Conservation (phyloP, 1,140 invertebrate species). For the Psilanteris sp. region DNA sequence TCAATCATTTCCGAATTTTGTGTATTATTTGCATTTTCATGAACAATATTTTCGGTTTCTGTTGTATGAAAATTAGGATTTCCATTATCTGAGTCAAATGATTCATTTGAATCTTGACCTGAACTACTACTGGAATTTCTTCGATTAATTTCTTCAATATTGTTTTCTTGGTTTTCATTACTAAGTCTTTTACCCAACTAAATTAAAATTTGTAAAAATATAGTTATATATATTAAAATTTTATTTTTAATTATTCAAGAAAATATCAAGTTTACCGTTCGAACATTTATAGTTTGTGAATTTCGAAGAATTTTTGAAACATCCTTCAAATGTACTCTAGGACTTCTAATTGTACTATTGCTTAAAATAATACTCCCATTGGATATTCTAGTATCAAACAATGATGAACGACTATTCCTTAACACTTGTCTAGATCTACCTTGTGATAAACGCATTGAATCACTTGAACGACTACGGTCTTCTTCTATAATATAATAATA, state of each 20-base stretch:
- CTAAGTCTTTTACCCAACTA: slow-evolving; percentile 21
- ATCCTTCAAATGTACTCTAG: slow-evolving; percentile 71
- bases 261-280: slow-evolving; percentile 57
- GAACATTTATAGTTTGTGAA: slow-evolving; percentile 71
- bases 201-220: no score
- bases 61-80: background rate
- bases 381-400: slow-evolving; percentile 44
- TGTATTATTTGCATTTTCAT: background rate
- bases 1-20: background rate
- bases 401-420: slow-evolving; percentile 42
- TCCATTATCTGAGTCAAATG: slow-evolving; percentile 30
- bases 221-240: no score
- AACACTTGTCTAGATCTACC: slow-evolving; percentile 57
- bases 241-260: no score
- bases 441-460: slow-evolving; percentile 55
- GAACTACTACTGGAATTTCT: slow-evolving; percentile 40
- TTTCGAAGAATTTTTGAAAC: slow-evolving; percentile 72
- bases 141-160: background rate
- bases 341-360: slow-evolving; percentile 59
- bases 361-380: slow-evolving; percentile 25
- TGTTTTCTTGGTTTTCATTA: slow-evolving; percentile 25
- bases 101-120: slow-evolving; percentile 36
- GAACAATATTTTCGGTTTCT: background rate
- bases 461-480: slow-evolving; percentile 55
- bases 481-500: slow-evolving; percentile 46